Conservation (phyloP, 2,797 vertebrate genomes). For the Naso thynnoides region DNA sequence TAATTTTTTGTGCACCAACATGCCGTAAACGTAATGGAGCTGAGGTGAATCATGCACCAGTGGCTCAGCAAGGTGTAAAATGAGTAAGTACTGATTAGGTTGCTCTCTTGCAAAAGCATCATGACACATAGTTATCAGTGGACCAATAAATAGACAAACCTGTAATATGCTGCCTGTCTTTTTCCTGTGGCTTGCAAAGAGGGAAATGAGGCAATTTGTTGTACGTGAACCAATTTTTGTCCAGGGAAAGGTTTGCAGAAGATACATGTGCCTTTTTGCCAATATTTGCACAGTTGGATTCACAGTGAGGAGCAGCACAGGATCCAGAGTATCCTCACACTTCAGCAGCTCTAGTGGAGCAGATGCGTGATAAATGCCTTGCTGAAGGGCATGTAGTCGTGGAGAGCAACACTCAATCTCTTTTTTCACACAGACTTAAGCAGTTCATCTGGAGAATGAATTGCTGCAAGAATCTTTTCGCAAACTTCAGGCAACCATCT, state of each 20-base stretch:
- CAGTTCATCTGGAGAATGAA: slow-evolving; percentile 12
- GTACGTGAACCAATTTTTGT: slow-evolving; percentile 3
- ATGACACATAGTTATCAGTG: slow-evolving; percentile 39
- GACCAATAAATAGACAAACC: slow-evolving; percentile 42
- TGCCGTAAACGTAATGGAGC: slow-evolving; percentile 31
- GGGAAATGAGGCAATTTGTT: slow-evolving; percentile 12
- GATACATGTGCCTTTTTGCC: not conserved
- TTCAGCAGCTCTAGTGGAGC: slow-evolving; percentile 25
- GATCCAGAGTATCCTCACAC: slow-evolving; percentile 14
- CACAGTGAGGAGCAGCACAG: not conserved
- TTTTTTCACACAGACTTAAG: slow-evolving; percentile 11
- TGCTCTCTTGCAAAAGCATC: slow-evolving; percentile 33
- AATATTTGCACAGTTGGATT: slow-evolving; percentile 15
- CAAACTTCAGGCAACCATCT: not conserved
- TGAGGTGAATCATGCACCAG: slow-evolving; percentile 36
- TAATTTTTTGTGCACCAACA: slow-evolving; percentile 28
- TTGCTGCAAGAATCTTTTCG: slow-evolving; percentile 1
- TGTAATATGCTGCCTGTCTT: slow-evolving; percentile 6
- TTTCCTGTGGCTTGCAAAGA: slow-evolving; percentile 9
- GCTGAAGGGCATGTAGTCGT: slow-evolving; percentile 35
- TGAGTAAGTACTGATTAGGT: slow-evolving; percentile 47
- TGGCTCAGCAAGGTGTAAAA: slow-evolving; percentile 68
- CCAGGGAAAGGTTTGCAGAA: not conserved
- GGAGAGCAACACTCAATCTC: slow-evolving; percentile 23
- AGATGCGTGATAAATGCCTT: slow-evolving; percentile 39